These are phyloP conservation scores for Periophthalmus magnuspinnatus DNA, from an alignment of 2,797 vertebrate species.

Conservation along the genomic window DNA sequence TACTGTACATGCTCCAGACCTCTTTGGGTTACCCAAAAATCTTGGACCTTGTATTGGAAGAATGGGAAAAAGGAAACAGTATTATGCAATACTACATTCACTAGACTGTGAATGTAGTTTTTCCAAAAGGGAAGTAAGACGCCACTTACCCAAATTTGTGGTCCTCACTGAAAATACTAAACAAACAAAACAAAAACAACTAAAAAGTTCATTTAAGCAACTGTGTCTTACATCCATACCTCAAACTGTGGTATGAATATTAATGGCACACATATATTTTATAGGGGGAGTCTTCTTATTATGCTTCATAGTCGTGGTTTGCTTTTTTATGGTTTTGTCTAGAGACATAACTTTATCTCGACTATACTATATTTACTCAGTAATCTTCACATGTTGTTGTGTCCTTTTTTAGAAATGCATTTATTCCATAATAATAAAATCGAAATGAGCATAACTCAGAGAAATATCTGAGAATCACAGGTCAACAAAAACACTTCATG, in stretches of 20 bases:
- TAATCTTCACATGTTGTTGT: no score
- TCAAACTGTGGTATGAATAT: neutral
- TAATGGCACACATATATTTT: no score
- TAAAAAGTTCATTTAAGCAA: neutral
- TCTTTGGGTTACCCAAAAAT: conserved; percentile 30
- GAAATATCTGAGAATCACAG: neutral
- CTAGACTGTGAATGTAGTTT: conserved; percentile 24
- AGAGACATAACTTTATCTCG: no score
- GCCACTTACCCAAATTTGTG: neutral
- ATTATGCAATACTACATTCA: conserved; percentile 4
- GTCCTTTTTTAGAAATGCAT: no score
- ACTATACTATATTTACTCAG: no score
- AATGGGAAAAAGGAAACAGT: conserved; percentile 37
- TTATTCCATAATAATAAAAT: neutral
- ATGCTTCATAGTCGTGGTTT: no score
- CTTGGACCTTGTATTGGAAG: conserved; percentile 37
- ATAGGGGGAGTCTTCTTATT: no score
- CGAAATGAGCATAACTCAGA: neutral
- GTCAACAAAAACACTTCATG: neutral
- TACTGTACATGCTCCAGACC: conserved; percentile 32
- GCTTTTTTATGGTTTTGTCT: no score
- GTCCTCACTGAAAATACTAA: neutral
- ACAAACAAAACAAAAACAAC: neutral
- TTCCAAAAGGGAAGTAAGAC: conserved; percentile 6
- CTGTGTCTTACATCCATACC: neutral